Percentiles rank a stretch among this genome's conserved stretches.
Conservation (phyloP, 2,113 vertebrate genomes). For the Edolisoma coerulescens region DNA sequence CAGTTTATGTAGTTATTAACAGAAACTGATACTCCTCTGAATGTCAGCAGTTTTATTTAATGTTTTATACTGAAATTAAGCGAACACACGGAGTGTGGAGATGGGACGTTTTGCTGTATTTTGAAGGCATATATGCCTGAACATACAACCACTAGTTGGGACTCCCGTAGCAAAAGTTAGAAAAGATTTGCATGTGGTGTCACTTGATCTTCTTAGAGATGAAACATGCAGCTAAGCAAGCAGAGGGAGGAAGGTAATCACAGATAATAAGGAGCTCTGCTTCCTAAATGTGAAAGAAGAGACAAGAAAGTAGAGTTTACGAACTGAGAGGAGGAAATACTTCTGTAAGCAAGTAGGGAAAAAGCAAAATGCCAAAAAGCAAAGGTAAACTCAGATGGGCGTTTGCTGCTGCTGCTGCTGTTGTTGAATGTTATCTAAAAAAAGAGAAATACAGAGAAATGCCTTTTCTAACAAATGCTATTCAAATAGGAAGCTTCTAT, state of each 20-base stretch:
- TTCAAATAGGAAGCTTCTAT: neutral
- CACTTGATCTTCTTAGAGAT: neutral
- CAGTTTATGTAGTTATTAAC: neutral
- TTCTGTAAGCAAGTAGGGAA: neutral
- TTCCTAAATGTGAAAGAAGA: neutral
- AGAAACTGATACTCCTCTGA: neutral
- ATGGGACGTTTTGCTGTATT: neutral
- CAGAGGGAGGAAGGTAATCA: neutral
- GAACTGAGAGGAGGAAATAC: neutral
- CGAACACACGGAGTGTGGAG: neutral
- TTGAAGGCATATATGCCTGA: neutral
- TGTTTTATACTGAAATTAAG: neutral
- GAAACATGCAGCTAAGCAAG: neutral
- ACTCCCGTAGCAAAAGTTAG: neutral
- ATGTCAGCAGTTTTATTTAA: neutral
- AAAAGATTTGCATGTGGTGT: neutral
- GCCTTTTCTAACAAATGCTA: neutral
- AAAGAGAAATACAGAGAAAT: neutral
- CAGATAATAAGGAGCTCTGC: neutral
- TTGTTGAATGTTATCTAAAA: neutral
- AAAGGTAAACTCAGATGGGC: neutral
- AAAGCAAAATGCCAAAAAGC: neutral
- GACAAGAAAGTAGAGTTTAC: neutral
- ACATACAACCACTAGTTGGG: neutral
- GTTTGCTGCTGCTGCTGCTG: neutral